Conservation (phyloP, 2,113 vertebrate genomes). For the Butorides virescens region DNA sequence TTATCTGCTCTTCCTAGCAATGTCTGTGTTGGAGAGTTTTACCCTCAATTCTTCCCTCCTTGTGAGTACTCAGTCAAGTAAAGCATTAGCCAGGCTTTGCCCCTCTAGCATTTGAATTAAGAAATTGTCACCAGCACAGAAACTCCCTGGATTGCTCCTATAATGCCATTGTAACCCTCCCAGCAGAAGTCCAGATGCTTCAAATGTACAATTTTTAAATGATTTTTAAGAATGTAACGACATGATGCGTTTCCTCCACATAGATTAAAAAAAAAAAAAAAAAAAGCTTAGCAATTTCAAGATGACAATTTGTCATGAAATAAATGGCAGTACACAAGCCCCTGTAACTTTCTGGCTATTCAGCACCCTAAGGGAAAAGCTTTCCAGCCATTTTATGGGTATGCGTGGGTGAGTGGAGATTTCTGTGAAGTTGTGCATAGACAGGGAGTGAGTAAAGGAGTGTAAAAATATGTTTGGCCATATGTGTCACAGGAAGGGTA, state of each 20-base stretch:
- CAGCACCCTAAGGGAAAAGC: background rate
- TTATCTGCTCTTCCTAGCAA: background rate
- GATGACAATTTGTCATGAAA: slow-evolving; percentile 39
- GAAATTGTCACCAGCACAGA: background rate
- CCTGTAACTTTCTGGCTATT: slow-evolving; percentile 7
- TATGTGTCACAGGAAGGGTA: slow-evolving; percentile 33
- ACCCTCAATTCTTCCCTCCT: background rate
- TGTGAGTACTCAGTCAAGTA: background rate
- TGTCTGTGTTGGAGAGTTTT: background rate
- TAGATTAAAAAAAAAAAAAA: background rate
- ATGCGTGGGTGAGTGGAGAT: background rate
- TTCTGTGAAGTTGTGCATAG: background rate
- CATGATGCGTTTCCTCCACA: background rate
- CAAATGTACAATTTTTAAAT: background rate
- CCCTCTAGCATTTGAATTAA: background rate
- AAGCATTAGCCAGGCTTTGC: background rate
- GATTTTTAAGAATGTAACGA: background rate
- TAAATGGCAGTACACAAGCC: slow-evolving; percentile 21
- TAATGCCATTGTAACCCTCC: background rate
- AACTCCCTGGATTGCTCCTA: background rate
- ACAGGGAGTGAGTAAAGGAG: background rate
- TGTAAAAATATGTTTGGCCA: slow-evolving; percentile 13
- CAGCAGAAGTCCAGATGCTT: background rate
- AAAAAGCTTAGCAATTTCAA: background rate
- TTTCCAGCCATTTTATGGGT: background rate